Percentiles rank a stretch among this genome's conserved stretches.
These are phyloP conservation scores for Strigamia crassipes DNA, from an alignment of 2,888 invertebrate genomes.

Conservation along the genomic window DNA sequence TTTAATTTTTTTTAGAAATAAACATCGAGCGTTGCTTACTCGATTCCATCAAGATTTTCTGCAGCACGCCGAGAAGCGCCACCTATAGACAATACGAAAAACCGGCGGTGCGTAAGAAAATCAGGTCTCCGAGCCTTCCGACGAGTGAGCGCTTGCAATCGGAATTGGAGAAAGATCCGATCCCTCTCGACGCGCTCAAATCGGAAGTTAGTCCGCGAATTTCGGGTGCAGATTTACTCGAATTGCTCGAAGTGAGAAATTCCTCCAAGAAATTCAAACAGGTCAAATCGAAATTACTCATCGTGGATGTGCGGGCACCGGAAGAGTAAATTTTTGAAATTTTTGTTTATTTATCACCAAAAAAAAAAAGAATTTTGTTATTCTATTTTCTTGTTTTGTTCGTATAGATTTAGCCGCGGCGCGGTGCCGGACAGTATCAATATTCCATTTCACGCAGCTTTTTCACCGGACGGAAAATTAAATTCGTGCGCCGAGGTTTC, in stretches of 20 bases:
- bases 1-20: conserved; percentile 67
- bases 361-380: not conserved
- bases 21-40: conserved; percentile 91
- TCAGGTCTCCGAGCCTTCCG: not conserved
- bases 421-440: conserved; percentile 82
- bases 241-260: conserved; percentile 66
- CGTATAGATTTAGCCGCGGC: conserved; percentile 74
- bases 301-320: conserved; percentile 72
- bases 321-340: conserved; percentile 68
- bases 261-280: conserved; percentile 52
- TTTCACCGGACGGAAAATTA: conserved; percentile 71
- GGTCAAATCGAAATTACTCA: conserved; percentile 63
- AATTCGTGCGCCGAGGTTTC: conserved; percentile 66
- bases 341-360: conserved; percentile 49
- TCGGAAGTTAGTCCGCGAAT: conserved; percentile 80
- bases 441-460: conserved; percentile 82
- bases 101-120: conserved; percentile 41
- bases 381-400: too few species aligned
- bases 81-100: conserved; percentile 79
- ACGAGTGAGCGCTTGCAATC: conserved; percentile 45
- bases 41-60: conserved; percentile 83
- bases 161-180: conserved; percentile 66
- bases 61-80: conserved; percentile 84
- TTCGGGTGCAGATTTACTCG: conserved; percentile 80
- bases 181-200: conserved; percentile 72